A percentile compares a stretch with the other conserved stretches of the same genome.
These are phyloP conservation scores for Arbacia lixula DNA, from an alignment of 53 echinoderm and acorn worm genomes.

Conservation along the genomic window DNA sequence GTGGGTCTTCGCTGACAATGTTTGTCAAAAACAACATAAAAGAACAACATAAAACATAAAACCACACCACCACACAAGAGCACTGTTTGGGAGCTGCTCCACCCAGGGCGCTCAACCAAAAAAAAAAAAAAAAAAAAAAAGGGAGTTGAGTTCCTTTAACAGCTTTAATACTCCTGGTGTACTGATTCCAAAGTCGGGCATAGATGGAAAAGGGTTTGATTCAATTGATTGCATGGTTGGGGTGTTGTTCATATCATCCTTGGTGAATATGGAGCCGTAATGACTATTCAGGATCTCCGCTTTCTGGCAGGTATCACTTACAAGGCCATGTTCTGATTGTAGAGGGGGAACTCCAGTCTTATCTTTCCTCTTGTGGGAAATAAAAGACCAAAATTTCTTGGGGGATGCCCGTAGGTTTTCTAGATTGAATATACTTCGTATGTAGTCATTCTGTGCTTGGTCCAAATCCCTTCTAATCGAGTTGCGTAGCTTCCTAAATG, in stretches of 20 bases:
- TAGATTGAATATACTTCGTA: constrained; percentile 49
- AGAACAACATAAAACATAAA: no score
- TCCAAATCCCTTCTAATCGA: constrained; percentile 50
- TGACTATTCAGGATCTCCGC: constrained; percentile 44
- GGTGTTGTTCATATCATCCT: constrained; percentile 30
- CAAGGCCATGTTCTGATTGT: constrained; percentile 16
- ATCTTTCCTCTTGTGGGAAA: constrained; percentile 62
- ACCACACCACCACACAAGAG: no score
- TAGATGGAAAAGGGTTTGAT: constrained; percentile 19
- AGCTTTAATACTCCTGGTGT: constrained; percentile 24
- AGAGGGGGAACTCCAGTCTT: constrained; percentile 46
- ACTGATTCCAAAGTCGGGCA: constrained; percentile 35
- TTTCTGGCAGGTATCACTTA: constrained; percentile 20
- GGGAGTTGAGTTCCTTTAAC: constrained; percentile 16
- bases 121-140: neutral
- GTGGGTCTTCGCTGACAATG: no score
- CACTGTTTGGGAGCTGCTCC: no score
- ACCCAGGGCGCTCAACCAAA: neutral
- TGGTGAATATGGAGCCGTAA: constrained; percentile 36
- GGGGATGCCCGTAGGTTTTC: constrained; percentile 56
- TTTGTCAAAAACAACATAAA: no score
- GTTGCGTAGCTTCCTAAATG: constrained; percentile 54
- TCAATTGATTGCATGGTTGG: neutral
- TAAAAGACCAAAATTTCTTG: constrained; percentile 57
- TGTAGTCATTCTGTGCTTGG: constrained; percentile 54